These are phyloP conservation scores for Euspilapteryx auroguttella DNA, from an alignment of 2,888 invertebrate species.

Conservation along the genomic window DNA sequence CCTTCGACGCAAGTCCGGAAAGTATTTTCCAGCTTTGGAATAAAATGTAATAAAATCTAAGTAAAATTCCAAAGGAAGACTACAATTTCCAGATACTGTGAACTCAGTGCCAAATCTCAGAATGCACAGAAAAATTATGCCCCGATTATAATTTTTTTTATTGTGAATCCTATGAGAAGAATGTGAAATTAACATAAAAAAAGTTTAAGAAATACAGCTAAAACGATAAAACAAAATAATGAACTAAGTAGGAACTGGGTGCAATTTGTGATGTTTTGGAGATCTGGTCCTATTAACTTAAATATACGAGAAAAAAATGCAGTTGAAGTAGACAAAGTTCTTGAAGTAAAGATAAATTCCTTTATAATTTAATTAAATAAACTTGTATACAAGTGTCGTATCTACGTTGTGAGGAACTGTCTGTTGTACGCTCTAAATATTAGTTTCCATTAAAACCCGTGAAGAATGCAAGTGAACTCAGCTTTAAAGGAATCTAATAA, in stretches of 20 bases:
- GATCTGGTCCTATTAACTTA: constrained; percentile 29
- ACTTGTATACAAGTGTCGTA: no score
- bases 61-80: constrained; percentile 26
- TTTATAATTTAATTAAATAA: no score
- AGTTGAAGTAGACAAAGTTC: constrained; percentile 22
- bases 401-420: constrained; percentile 21
- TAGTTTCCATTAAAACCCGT: constrained; percentile 1
- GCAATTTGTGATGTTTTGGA: constrained; percentile 42
- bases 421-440: constrained; percentile 4
- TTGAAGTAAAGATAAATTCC: background rate
- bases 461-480: no score
- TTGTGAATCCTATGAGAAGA: no score
- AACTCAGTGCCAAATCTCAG: no score
- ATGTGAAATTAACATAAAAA: no score
- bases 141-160: no score
- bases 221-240: no score
- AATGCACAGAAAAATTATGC: no score
- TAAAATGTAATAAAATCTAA: constrained; percentile 20
- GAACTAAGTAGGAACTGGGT: constrained; percentile 61
- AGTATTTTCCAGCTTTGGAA: constrained; percentile 25
- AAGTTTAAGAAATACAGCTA: no score
- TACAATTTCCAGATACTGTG: constrained; percentile 41
- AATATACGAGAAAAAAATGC: constrained; percentile 42
- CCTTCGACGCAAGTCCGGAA: constrained; percentile 15
- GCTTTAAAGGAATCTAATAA: constrained; percentile 1